Conservation (phyloP, 1,140 invertebrate species). For the Trigoniulus corallinus region DNA sequence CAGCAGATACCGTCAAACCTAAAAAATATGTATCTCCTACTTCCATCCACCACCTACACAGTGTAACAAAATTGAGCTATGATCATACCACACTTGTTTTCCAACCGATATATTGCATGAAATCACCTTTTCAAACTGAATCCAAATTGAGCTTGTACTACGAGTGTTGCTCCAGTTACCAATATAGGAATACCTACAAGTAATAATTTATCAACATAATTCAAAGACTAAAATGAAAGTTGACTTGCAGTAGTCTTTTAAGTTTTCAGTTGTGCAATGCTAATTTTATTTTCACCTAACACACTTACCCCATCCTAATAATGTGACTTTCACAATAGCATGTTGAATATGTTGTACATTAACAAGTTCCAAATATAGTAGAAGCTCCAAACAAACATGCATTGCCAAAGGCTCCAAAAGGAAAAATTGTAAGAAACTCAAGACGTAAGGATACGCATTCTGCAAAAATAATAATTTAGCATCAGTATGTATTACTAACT, state of each 20-base stretch:
- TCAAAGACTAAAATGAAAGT: not conserved
- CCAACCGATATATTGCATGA: not conserved
- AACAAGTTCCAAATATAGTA: slow-evolving; percentile 6
- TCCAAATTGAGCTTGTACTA: slow-evolving; percentile 2
- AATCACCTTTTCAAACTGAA: slow-evolving; percentile 2
- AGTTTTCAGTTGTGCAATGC: not conserved
- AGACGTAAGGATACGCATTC: slow-evolving; percentile 5
- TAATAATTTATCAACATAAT: slow-evolving; percentile 1
- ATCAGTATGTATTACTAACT: not conserved
- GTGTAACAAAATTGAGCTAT: not conserved
- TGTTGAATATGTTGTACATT: slow-evolving; percentile 1
- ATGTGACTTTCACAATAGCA: slow-evolving; percentile 2
- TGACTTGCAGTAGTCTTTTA: too few relatives aligned
- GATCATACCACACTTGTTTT: not conserved
- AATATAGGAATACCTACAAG: slow-evolving; percentile 7
- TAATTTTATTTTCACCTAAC: not conserved
- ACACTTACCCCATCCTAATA: slow-evolving; percentile 6
- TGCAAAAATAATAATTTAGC: not conserved
- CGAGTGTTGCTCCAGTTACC: slow-evolving; percentile 6
- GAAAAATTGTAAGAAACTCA: slow-evolving; percentile 5
- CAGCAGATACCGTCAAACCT: slow-evolving; percentile 2
- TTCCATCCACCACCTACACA: slow-evolving; percentile 8
- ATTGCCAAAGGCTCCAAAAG: slow-evolving; percentile 3
- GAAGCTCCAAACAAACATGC: slow-evolving; percentile 6
- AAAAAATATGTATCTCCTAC: slow-evolving; percentile 7